phyloP scores from a whole-genome alignment of 2,113 vertebrate genomes.

The Pavo muticus region DNA sequence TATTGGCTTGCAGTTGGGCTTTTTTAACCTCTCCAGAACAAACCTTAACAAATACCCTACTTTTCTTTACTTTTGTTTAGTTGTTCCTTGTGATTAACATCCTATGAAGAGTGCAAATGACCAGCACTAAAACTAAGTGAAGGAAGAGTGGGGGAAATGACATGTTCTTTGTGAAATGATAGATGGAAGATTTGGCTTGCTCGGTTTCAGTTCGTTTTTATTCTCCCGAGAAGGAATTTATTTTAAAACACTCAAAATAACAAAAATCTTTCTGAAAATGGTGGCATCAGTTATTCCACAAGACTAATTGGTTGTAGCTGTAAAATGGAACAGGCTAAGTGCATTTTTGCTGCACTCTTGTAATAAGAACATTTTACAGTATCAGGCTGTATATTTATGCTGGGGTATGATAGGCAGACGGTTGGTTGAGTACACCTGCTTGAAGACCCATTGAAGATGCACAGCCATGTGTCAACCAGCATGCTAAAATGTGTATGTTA shows the following conservation, averaged over 20 bases:
- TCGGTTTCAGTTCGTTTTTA: neutral
- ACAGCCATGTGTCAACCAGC: accelerated
- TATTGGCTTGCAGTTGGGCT: neutral
- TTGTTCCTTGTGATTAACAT: neutral
- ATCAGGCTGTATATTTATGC: neutral
- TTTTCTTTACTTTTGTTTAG: neutral
- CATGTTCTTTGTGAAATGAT: neutral
- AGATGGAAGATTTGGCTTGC: neutral
- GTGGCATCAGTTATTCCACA: accelerated
- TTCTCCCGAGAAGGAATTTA: neutral
- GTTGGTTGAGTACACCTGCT: neutral
- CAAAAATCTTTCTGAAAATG: neutral
- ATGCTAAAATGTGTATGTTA: too few relatives aligned
- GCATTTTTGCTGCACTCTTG: accelerated
- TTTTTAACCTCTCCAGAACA: neutral
- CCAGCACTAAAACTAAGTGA: neutral
- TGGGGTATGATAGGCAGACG: neutral
- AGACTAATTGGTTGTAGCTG: neutral
- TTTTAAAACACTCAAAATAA: neutral
- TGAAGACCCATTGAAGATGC: accelerated
- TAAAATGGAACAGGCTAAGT: neutral
- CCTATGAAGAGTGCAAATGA: neutral
- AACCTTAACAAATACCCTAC: neutral
- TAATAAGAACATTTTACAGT: neutral
- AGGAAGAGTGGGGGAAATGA: neutral